Conservation (phyloP, 30 jellyfish, hydroid and myxozoan genomes). For the Morbakka virulenta region DNA sequence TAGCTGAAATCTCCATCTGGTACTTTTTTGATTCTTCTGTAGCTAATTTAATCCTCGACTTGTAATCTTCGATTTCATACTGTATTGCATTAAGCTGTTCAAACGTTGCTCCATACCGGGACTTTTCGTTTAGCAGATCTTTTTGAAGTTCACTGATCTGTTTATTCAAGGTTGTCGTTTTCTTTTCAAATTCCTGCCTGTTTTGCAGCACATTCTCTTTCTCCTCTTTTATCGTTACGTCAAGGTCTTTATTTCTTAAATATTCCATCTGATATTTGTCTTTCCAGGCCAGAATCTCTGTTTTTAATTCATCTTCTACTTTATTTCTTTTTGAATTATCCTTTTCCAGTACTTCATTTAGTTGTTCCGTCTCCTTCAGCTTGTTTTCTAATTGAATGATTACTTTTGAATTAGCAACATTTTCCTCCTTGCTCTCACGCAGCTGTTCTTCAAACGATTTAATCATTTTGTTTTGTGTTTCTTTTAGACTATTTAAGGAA, state of each 20-base stretch:
- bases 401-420: neutral
- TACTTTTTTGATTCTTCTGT: neutral
- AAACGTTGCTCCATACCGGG: neutral
- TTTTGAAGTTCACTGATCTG: too few relatives aligned
- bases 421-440: neutral
- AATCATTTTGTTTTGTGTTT: neutral
- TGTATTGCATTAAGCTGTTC: neutral
- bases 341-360: neutral
- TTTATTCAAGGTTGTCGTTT: neutral
- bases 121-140: neutral
- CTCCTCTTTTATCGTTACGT: neutral
- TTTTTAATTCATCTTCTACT: neutral
- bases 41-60: neutral
- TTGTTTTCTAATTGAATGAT: neutral
- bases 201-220: neutral
- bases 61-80: neutral
- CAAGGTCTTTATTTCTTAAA: constrained; percentile 3
- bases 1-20: neutral
- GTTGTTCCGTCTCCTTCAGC: neutral
- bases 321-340: neutral
- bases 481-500: neutral
- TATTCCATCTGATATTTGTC: neutral
- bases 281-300: neutral
- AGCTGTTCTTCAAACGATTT: constrained; percentile 1
- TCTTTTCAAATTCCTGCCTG: neutral